Conservation (phyloP, 2,888 invertebrate genomes). For the Trisateles emortualis region DNA sequence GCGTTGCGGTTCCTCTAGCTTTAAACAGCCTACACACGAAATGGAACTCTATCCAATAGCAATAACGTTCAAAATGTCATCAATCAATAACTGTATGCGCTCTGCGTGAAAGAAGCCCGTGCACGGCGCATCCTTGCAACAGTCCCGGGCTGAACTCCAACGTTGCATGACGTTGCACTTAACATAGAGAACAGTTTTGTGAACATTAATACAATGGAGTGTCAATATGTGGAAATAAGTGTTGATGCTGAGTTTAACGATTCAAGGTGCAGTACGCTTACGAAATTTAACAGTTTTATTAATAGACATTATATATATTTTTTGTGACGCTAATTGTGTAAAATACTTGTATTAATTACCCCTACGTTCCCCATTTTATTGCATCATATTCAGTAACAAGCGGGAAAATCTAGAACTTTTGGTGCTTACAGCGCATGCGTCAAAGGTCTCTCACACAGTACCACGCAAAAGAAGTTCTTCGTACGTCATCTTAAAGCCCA, state of each 20-base stretch:
- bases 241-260: not conserved
- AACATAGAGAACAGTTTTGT: not conserved
- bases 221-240: not conserved
- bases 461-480: no score
- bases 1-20: slow-evolving; percentile 15
- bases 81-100: not conserved
- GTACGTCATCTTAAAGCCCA: no score
- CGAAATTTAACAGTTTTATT: no score
- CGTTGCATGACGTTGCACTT: not conserved
- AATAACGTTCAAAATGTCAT: not conserved
- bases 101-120: not conserved
- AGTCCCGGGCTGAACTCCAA: not conserved
- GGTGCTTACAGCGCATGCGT: not conserved
- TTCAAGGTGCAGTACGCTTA: not conserved
- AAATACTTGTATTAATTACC: no score
- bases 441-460: not conserved
- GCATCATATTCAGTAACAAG: no score
- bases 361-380: no score
- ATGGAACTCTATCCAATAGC: slow-evolving; percentile 1
- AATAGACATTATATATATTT: slow-evolving; percentile 78
- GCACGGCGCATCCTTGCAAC: not conserved
- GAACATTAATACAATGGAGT: no score
- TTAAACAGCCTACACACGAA: not conserved
- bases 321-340: slow-evolving; percentile 78
- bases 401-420: not conserved